Evolutionary conservation across 2,888 invertebrate species (phyloP).

Genomic region (Germaria angustata): DNA sequence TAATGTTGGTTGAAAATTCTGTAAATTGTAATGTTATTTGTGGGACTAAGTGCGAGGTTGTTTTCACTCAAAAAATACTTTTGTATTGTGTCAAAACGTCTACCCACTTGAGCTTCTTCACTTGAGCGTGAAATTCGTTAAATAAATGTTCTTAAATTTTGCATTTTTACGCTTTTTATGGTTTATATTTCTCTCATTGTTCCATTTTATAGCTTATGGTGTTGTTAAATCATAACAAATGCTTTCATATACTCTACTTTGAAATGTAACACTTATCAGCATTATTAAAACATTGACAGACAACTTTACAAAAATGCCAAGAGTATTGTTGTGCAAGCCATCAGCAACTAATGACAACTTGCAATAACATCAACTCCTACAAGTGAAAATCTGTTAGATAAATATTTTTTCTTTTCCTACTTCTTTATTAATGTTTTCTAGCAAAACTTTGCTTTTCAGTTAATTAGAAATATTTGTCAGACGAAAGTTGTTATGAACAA

Average conservation of each 20-base stretch:
- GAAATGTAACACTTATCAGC: neutral
- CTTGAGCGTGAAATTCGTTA: too few species aligned
- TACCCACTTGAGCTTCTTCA: too few species aligned
- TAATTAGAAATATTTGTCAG: conserved; percentile 20
- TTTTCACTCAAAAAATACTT: too few species aligned
- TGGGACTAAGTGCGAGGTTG: too few species aligned
- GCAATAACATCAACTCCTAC: neutral
- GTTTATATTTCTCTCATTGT: too few species aligned
- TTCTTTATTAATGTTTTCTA: neutral
- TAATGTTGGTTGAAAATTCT: too few species aligned
- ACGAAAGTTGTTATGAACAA: neutral
- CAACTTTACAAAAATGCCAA: conserved; percentile 38
- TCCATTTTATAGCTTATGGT: too few species aligned
- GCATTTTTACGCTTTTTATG: too few species aligned
- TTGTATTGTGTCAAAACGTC: too few species aligned
- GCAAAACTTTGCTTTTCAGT: conserved; percentile 7
- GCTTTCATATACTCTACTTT: neutral
- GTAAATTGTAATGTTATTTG: too few species aligned
- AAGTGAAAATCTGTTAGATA: conserved; percentile 2
- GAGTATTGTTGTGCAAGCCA: conserved; percentile 21
- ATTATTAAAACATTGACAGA: conserved; percentile 28
- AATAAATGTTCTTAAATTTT: too few species aligned
- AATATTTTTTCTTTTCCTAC: neutral
- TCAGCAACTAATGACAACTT: conserved; percentile 9
- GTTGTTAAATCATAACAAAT: conserved; percentile 10